Percentiles rank a stretch among this genome's conserved stretches.
Conservation (phyloP, 2,113 vertebrate species). For the Emydura subglobosa region DNA sequence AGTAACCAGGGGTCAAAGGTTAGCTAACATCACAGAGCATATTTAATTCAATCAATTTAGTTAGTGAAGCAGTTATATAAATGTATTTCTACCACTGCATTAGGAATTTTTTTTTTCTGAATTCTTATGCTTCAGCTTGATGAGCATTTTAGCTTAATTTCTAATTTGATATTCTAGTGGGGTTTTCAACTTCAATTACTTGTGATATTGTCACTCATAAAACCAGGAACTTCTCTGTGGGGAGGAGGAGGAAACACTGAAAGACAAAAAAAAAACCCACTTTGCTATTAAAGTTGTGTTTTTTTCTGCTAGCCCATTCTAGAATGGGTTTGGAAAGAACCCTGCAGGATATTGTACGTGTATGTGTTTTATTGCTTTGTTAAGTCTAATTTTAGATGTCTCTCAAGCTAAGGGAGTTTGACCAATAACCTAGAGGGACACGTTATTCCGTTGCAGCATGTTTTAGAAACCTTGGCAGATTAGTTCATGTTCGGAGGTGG, state of each 20-base stretch:
- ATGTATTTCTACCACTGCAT: constrained; percentile 40
- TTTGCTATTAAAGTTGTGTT: background rate
- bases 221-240: constrained; percentile 9
- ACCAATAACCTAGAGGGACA: accelerated
- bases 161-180: constrained; percentile 63
- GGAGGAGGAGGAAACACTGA: background rate
- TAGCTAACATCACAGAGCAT: constrained; percentile 57
- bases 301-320: background rate
- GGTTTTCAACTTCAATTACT: constrained; percentile 62
- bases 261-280: background rate
- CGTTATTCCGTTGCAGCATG: accelerated
- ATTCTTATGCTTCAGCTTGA: constrained; percentile 28
- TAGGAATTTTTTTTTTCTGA: constrained; percentile 51
- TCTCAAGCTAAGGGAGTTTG: background rate
- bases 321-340: background rate
- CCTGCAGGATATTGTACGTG: background rate
- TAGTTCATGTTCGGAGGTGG: background rate
- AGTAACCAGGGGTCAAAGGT: constrained; percentile 71
- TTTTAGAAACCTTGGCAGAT: background rate
- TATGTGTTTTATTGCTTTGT: background rate
- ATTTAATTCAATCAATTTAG: constrained; percentile 77
- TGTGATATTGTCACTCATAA: constrained; percentile 45
- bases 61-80: constrained; percentile 42
- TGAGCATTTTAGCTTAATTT: constrained; percentile 68
- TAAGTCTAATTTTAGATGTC: background rate